phyloP scores from a whole-genome alignment of 2,797 vertebrate species.

The Etheostoma perlongum region DNA sequence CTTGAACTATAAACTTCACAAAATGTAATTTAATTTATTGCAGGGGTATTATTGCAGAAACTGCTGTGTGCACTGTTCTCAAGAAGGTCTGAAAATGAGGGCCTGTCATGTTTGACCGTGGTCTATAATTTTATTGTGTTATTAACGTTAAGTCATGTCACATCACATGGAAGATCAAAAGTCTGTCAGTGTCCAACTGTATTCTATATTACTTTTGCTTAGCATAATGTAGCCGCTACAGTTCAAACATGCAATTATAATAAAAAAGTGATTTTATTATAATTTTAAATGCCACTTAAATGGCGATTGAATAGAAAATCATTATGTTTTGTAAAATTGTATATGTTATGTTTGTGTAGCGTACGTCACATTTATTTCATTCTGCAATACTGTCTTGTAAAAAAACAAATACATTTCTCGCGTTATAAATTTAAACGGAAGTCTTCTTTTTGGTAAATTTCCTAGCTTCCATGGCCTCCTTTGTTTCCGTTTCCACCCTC shows the following conservation, averaged over 20 bases:
- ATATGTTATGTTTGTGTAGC: too few relatives aligned
- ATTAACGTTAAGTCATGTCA: too few relatives aligned
- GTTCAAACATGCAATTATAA: too few relatives aligned
- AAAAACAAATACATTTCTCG: too few relatives aligned
- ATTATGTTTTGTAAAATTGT: too few relatives aligned
- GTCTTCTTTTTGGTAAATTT: neutral
- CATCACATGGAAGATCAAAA: neutral
- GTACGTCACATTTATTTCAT: too few relatives aligned
- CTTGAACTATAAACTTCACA: neutral
- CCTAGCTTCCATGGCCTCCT: neutral
- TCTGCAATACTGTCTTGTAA: too few relatives aligned
- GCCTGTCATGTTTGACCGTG: neutral
- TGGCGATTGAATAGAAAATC: too few relatives aligned
- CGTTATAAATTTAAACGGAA: slow-evolving; percentile 17
- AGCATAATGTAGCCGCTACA: too few relatives aligned
- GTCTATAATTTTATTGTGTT: neutral
- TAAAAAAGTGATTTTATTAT: too few relatives aligned
- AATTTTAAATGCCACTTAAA: too few relatives aligned
- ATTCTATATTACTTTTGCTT: neutral
- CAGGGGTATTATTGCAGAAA: neutral
- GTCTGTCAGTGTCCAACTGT: neutral
- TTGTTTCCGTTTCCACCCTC: too few relatives aligned
- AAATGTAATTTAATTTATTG: neutral
- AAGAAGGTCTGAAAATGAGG: neutral
- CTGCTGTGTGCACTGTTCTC: neutral